These are phyloP conservation scores for Ceuthmochares aereus DNA, from an alignment of 2,113 vertebrate species.

Conservation along the genomic window DNA sequence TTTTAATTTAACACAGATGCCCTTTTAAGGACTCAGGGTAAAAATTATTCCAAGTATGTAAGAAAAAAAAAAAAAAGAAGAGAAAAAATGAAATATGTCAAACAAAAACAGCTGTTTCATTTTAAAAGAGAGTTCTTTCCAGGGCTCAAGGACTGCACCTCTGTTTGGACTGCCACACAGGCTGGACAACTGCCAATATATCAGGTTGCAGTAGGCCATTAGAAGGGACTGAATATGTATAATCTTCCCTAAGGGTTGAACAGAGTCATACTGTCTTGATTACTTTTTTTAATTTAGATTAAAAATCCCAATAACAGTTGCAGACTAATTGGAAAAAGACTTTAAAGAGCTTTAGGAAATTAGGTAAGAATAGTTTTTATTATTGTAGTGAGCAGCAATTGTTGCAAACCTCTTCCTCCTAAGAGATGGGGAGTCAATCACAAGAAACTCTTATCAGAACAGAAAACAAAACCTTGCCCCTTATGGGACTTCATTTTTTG, in stretches of 20 bases:
- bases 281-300: slow-evolving; percentile 68
- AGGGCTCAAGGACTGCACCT: background rate
- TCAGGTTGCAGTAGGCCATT: slow-evolving; percentile 52
- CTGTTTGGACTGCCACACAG: background rate
- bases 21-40: background rate
- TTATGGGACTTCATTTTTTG: background rate
- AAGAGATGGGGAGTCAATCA: background rate
- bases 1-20: background rate
- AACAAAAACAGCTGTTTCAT: background rate
- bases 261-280: slow-evolving; percentile 62
- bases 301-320: slow-evolving; percentile 56
- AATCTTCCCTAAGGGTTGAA: slow-evolving; percentile 54
- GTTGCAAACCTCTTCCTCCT: slow-evolving; percentile 15
- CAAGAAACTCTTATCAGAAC: background rate
- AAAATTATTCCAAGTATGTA: background rate
- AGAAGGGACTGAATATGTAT: slow-evolving; percentile 47
- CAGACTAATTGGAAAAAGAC: slow-evolving; percentile 62
- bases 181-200: background rate
- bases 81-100: background rate
- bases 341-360: slow-evolving; percentile 64
- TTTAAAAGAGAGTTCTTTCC: background rate
- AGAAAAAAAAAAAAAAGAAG: background rate
- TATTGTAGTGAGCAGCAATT: background rate
- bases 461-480: background rate
- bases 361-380: slow-evolving; percentile 64